Evolutionary conservation across 2,888 invertebrate species (phyloP).

Genomic region (Congeria kusceri): DNA sequence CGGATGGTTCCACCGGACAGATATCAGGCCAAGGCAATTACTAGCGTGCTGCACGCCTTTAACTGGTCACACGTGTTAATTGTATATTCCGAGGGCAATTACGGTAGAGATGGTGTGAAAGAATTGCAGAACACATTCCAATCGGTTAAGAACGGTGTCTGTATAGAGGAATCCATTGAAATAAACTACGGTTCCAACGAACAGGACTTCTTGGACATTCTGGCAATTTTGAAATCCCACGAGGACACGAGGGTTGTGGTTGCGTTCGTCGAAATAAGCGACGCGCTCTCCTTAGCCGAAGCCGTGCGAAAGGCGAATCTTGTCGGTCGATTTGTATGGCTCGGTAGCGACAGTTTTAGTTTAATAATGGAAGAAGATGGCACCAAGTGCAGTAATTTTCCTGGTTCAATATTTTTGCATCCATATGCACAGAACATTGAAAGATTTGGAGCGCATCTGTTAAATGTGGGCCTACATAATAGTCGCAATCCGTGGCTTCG

Average conservation of each 20-base stretch:
- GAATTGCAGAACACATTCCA: slow-evolving; percentile 47
- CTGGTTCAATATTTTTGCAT: slow-evolving; percentile 62
- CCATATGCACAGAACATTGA: slow-evolving; percentile 31
- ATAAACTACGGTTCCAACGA: slow-evolving; percentile 38
- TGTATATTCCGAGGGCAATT: slow-evolving; percentile 90
- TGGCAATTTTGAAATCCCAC: slow-evolving; percentile 21
- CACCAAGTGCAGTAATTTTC: slow-evolving; percentile 49
- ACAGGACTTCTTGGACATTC: slow-evolving; percentile 28
- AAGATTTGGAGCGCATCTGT: slow-evolving; percentile 36
- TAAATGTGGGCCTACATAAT: not conserved
- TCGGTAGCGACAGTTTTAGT: slow-evolving; percentile 79
- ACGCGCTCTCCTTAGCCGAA: slow-evolving; percentile 65
- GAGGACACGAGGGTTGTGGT: slow-evolving; percentile 74
- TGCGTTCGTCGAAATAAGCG: slow-evolving; percentile 77
- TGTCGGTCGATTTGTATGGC: slow-evolving; percentile 77
- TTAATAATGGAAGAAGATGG: slow-evolving; percentile 53
- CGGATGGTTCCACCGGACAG: slow-evolving; percentile 80
- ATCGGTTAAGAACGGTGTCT: slow-evolving; percentile 44
- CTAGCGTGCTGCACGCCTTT: slow-evolving; percentile 74
- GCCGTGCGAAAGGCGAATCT: slow-evolving; percentile 63
- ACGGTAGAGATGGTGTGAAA: slow-evolving; percentile 76
- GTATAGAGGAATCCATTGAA: slow-evolving; percentile 73
- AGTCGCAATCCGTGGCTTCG: slow-evolving; percentile 51
- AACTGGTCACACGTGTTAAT: slow-evolving; percentile 93
- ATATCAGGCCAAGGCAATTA: slow-evolving; percentile 77